Percentiles rank a stretch among this genome's conserved stretches.
These are phyloP conservation scores for Neodiprion pinetum DNA, from an alignment of 1,140 invertebrate species.

Conservation along the genomic window DNA sequence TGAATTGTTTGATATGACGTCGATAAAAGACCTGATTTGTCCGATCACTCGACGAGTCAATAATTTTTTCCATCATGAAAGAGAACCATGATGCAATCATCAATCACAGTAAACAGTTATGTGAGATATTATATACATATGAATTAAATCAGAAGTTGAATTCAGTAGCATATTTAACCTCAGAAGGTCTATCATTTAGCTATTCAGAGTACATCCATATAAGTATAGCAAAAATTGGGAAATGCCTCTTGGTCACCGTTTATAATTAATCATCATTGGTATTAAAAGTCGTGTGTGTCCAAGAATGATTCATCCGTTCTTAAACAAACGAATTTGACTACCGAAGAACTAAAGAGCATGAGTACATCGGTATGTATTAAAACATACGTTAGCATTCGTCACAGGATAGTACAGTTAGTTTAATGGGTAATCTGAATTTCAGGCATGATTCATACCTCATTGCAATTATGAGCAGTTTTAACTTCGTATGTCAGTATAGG, in stretches of 20 bases:
- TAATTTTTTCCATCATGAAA: no score
- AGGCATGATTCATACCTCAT: not conserved
- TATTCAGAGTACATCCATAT: not conserved
- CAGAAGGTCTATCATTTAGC: not conserved
- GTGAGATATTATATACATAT: constrained; percentile 11
- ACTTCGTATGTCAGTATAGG: not conserved
- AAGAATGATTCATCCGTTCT: not conserved
- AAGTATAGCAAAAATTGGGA: no score
- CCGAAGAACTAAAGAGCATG: not conserved
- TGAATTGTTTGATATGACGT: no score
- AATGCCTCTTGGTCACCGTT: no score
- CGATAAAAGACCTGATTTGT: no score
- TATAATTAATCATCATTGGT: not conserved
- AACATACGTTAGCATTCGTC: not conserved
- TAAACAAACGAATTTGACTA: not conserved
- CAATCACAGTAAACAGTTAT: not conserved
- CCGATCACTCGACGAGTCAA: no score
- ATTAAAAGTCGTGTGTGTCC: not conserved
- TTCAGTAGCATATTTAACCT: constrained; percentile 25
- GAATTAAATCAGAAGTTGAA: constrained; percentile 11
- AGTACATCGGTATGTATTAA: not conserved
- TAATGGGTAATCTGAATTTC: not conserved
- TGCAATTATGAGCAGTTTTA: not conserved
- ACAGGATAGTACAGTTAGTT: not conserved
- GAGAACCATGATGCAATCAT: not conserved